Evolutionary conservation across 2,797 vertebrate genomes (phyloP).

Genomic region (Cottoperca gobio): DNA sequence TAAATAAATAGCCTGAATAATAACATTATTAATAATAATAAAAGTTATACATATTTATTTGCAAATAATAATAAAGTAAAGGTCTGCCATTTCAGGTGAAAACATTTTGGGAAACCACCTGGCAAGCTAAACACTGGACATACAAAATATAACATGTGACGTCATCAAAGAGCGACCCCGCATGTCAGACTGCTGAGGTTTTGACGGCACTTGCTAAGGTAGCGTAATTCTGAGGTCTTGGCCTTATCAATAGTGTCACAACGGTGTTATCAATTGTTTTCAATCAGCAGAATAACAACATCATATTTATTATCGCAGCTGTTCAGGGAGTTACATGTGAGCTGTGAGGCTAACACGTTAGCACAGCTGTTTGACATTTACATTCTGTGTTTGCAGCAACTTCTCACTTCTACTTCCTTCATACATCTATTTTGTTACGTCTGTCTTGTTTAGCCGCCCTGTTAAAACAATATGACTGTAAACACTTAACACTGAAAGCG

Average conservation of each 20-base stretch:
- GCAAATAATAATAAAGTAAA: no score
- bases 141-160: not conserved
- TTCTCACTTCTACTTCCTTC: not conserved
- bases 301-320: not conserved
- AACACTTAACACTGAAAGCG: not conserved
- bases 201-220: constrained; percentile 35
- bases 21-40: no score
- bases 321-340: not conserved
- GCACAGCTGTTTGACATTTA: constrained; percentile 7
- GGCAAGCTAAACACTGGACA: not conserved
- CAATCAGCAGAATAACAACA: fast-evolving
- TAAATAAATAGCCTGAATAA: no score
- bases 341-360: constrained; percentile 34
- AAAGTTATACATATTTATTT: no score
- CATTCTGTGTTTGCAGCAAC: not conserved
- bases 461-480: not conserved
- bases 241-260: not conserved
- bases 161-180: constrained; percentile 68
- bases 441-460: not conserved
- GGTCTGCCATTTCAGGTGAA: fast-evolving
- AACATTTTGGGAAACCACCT: not conserved
- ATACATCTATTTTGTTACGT: not conserved
- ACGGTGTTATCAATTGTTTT: fast-evolving
- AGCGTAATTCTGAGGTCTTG: not conserved
- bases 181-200: constrained; percentile 57